Evolutionary conservation across 2,797 vertebrate genomes (phyloP).

Genomic region (Peromyscus eremicus): DNA sequence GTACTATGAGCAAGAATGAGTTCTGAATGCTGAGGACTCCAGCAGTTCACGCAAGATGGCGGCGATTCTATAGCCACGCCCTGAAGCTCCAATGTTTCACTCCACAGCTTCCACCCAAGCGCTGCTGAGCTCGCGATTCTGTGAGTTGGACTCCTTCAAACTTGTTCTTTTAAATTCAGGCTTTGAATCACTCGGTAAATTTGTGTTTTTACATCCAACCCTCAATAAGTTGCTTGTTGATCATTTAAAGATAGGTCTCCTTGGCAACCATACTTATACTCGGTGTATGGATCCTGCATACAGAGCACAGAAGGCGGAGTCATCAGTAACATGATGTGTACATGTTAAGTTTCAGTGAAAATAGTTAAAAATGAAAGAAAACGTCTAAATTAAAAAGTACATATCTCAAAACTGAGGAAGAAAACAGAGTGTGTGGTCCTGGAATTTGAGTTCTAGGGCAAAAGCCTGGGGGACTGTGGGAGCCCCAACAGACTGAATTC

Average conservation of each 20-base stretch:
- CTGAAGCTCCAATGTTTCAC: background rate
- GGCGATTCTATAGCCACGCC: background rate
- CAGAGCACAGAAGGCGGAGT: constrained; percentile 17
- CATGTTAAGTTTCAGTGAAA: constrained; percentile 23
- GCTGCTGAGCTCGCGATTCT: background rate
- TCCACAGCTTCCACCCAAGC: background rate
- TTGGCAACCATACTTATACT: constrained; percentile 53
- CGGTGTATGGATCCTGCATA: background rate
- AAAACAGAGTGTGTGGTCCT: background rate
- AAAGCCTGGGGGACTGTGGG: background rate
- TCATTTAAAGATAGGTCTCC: constrained; percentile 65
- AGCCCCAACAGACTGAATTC: background rate
- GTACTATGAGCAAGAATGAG: constrained; percentile 3
- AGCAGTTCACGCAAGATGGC: background rate
- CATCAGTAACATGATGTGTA: background rate
- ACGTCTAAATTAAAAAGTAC: background rate
- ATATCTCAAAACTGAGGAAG: background rate
- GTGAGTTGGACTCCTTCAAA: background rate
- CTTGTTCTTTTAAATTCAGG: constrained; percentile 25
- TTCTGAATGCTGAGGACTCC: background rate
- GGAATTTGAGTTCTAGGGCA: background rate
- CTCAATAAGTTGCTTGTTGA: constrained; percentile 15
- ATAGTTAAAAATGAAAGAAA: background rate
- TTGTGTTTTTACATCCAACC: constrained; percentile 27
- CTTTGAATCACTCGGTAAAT: constrained; percentile 42